Conservation (phyloP, 1,140 invertebrate genomes). For the Ruditapes philippinarum region DNA sequence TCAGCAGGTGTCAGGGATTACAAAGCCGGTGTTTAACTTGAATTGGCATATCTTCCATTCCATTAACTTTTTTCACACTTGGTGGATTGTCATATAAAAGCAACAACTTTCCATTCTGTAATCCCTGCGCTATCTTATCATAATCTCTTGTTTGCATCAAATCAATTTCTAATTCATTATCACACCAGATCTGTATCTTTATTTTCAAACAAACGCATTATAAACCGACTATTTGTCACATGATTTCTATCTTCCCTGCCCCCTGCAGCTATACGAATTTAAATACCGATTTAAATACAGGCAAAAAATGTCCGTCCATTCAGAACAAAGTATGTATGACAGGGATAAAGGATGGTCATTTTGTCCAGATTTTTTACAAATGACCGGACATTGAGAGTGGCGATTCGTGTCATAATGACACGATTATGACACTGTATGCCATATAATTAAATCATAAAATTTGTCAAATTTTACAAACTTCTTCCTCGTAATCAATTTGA, state of each 20-base stretch:
- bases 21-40: background rate
- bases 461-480: background rate
- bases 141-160: constrained; percentile 4
- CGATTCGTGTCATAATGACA: background rate
- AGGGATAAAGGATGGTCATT: background rate
- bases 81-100: background rate
- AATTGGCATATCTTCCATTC: background rate
- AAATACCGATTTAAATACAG: constrained; percentile 6
- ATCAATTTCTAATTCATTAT: background rate
- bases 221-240: background rate
- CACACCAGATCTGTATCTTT: background rate
- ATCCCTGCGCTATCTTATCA: constrained; percentile 15
- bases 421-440: background rate
- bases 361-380: background rate
- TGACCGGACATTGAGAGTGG: constrained; percentile 11
- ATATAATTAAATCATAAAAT: constrained; percentile 7
- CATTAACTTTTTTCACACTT: constrained; percentile 1
- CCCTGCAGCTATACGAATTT: background rate
- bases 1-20: constrained; percentile 8
- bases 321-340: background rate
- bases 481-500: background rate
- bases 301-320: background rate
- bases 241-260: background rate
- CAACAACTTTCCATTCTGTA: background rate
- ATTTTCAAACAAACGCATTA: background rate